A percentile compares a stretch with the other conserved stretches of the same genome.
Evolutionary conservation across 2,888 invertebrate species (phyloP).

Genomic region (Argyra leucocephala): DNA sequence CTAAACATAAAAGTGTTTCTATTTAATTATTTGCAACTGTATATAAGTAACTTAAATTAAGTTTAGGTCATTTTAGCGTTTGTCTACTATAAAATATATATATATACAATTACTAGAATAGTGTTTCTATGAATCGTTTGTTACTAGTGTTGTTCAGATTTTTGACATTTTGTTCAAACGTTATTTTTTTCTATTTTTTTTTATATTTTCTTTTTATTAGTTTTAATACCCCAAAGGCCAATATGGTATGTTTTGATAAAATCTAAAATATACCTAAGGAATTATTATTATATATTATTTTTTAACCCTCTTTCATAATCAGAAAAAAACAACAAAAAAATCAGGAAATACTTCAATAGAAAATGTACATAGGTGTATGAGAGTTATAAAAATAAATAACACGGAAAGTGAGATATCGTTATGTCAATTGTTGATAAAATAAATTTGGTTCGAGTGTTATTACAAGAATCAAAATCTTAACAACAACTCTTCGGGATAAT

Average conservation of each 20-base stretch:
- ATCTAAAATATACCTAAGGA: neutral
- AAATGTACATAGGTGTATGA: neutral
- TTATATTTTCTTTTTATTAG: neutral
- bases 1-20: too few relatives aligned
- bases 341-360: neutral
- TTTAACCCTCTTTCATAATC: neutral
- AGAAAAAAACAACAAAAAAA: neutral
- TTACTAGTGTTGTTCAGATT: neutral
- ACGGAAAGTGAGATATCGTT: too few relatives aligned
- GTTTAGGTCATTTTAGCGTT: neutral
- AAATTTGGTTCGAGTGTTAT: too few relatives aligned
- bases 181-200: too few relatives aligned
- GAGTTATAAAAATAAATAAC: too few relatives aligned
- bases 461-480: too few relatives aligned
- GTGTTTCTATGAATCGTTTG: neutral
- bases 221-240: neutral
- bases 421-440: too few relatives aligned
- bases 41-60: too few relatives aligned
- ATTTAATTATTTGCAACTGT: too few relatives aligned
- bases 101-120: too few relatives aligned
- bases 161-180: neutral
- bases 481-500: too few relatives aligned
- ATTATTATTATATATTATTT: neutral
- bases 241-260: neutral
- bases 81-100: too few relatives aligned